Evolutionary conservation across 2,797 vertebrate genomes (phyloP).

Genomic region (Mus caroli): DNA sequence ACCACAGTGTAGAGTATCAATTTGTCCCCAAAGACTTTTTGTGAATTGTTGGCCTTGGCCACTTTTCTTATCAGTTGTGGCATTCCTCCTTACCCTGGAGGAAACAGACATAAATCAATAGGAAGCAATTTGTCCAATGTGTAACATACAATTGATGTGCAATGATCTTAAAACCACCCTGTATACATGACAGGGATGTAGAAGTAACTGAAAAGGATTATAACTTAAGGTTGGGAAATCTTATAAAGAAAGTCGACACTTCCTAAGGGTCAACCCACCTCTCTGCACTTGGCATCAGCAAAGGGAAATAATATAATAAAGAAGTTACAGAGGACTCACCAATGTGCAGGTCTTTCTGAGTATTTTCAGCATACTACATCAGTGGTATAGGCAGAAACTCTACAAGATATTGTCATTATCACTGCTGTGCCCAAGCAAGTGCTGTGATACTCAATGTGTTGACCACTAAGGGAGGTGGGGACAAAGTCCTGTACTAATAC

Average conservation of each 20-base stretch:
- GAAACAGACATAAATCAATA: conserved; percentile 69
- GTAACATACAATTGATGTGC: background rate
- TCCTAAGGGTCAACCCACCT: background rate
- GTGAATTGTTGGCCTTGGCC: conserved; percentile 51
- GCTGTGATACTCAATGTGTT: background rate
- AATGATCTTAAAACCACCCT: conserved; percentile 57
- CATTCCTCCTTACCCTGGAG: conserved; percentile 33
- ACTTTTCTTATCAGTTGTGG: conserved; percentile 65
- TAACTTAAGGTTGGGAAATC: background rate
- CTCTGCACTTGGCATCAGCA: background rate
- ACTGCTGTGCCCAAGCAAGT: background rate
- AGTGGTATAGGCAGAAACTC: background rate
- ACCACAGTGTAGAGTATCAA: conserved; percentile 69
- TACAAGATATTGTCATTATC: background rate
- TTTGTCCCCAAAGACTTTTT: conserved; percentile 76
- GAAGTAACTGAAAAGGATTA: background rate
- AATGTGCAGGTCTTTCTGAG: background rate
- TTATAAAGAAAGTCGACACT: background rate
- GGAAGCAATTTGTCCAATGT: conserved; percentile 72
- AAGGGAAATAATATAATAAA: background rate
- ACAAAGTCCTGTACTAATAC: background rate
- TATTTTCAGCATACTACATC: background rate
- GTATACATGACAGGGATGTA: background rate
- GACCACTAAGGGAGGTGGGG: background rate
- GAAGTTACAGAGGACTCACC: no score